Evolutionary conservation across 2,888 invertebrate species (phyloP).

Genomic region (Oscheius myriophilus): DNA sequence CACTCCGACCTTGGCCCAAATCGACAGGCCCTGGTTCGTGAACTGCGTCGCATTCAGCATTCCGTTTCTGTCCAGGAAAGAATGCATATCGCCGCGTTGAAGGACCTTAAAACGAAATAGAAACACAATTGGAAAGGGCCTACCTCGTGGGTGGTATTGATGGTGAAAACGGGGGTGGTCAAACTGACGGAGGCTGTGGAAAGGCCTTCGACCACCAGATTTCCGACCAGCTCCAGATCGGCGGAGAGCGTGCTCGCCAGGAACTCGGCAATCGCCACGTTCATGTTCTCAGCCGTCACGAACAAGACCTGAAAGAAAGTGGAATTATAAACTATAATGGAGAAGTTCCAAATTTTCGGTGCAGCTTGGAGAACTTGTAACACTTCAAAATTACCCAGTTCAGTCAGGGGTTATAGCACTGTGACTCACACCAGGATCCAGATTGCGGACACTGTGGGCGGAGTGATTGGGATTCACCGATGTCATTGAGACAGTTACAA

Average conservation of each 20-base stretch:
- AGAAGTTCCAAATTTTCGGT: no score
- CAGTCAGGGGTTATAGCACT: no score
- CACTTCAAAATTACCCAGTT: no score
- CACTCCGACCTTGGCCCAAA: constrained; percentile 37
- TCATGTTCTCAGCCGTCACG: constrained; percentile 40
- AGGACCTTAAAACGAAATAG: constrained; percentile 10
- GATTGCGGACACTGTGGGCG: no score
- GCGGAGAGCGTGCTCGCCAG: constrained; percentile 41
- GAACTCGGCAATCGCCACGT: constrained; percentile 41
- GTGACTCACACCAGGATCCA: no score
- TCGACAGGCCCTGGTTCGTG: constrained; percentile 30
- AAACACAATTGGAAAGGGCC: background rate
- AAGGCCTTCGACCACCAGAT: constrained; percentile 42
- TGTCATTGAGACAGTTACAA: no score
- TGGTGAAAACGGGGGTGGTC: constrained; percentile 10
- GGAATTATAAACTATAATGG: no score
- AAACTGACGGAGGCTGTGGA: constrained; percentile 30
- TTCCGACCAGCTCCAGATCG: constrained; percentile 49
- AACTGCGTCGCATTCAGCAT: constrained; percentile 28
- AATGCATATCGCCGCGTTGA: constrained; percentile 15
- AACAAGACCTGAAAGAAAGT: constrained; percentile 40
- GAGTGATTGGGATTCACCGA: no score
- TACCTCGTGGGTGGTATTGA: constrained; percentile 25
- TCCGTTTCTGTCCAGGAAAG: constrained; percentile 29
- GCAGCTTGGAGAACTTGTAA: no score